Conservation (phyloP, 2,113 vertebrate genomes). For the Crotophaga sulcirostris region DNA sequence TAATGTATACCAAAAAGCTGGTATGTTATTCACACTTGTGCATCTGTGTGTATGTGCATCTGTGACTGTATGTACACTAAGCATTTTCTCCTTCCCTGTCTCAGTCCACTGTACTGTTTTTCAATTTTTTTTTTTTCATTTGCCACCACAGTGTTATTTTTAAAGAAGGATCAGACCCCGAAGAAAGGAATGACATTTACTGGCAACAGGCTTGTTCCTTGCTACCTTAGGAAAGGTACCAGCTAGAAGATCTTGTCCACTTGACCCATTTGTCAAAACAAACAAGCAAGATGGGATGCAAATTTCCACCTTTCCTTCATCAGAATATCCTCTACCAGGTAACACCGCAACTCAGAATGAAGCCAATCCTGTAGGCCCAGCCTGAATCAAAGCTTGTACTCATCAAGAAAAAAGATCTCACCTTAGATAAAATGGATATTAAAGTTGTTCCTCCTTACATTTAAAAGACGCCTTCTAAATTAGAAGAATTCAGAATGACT, state of each 20-base stretch:
- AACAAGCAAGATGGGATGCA: background rate
- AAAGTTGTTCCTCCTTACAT: background rate
- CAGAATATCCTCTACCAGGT: background rate
- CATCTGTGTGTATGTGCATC: no score
- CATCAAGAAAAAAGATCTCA: background rate
- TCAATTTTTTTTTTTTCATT: background rate
- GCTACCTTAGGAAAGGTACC: background rate
- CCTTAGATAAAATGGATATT: background rate
- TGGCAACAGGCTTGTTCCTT: background rate
- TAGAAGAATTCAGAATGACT: background rate
- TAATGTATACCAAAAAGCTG: background rate
- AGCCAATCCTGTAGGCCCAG: background rate
- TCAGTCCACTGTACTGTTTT: background rate
- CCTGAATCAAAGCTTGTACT: background rate
- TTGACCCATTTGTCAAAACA: background rate
- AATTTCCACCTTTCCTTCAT: background rate
- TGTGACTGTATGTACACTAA: background rate
- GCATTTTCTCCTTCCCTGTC: background rate
- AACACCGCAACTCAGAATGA: background rate
- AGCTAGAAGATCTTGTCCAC: background rate
- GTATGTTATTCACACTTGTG: rapidly evolving
- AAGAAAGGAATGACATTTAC: background rate
- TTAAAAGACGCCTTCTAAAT: background rate
- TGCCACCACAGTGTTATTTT: background rate
- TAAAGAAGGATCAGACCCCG: background rate